Evolutionary conservation across 2,888 invertebrate genomes (phyloP).

Genomic region (Tenodera sinensis): DNA sequence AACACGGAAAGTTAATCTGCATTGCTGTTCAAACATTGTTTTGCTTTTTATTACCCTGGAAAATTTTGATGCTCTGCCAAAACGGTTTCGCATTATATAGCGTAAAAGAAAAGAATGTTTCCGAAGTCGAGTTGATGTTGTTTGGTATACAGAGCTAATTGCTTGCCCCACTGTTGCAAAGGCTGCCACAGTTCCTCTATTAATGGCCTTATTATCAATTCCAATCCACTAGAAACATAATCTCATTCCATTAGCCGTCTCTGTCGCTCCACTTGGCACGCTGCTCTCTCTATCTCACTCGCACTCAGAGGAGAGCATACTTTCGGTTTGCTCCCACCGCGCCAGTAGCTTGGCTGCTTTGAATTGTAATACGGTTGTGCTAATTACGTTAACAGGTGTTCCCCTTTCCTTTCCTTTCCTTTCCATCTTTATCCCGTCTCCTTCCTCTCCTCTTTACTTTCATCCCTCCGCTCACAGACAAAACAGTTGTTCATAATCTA

Average conservation of each 20-base stretch:
- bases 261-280: neutral
- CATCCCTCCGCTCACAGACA: neutral
- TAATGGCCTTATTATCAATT: slow-evolving; percentile 21
- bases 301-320: too few relatives aligned
- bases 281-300: neutral
- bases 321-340: neutral
- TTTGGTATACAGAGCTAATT: slow-evolving; percentile 13
- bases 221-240: slow-evolving; percentile 17
- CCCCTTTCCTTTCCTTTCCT: neutral
- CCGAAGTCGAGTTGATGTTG: neutral
- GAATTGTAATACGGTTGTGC: slow-evolving; percentile 21
- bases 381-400: slow-evolving; percentile 26
- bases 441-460: neutral
- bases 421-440: neutral
- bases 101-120: too few relatives aligned
- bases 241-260: neutral
- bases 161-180: neutral
- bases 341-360: neutral
- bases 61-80: too few relatives aligned
- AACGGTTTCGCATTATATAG: too few relatives aligned
- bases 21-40: too few relatives aligned
- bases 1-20: too few relatives aligned
- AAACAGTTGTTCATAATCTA: slow-evolving; percentile 4
- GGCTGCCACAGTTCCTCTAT: neutral
- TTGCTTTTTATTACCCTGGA: too few relatives aligned